phyloP scores from a whole-genome alignment of 2,113 vertebrate species.

The Clarias magur region DNA sequence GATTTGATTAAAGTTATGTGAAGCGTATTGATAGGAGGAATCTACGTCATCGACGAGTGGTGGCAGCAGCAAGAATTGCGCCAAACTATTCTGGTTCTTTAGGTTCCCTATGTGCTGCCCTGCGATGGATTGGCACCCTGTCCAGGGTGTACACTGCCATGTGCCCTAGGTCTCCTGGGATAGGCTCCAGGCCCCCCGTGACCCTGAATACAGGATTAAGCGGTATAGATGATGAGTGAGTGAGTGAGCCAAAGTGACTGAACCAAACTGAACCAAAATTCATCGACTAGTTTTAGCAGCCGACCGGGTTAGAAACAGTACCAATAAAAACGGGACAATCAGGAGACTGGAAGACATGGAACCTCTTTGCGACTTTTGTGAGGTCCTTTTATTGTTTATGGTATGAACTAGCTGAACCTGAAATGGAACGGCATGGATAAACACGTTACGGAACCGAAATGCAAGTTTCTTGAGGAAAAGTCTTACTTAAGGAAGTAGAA shows the following conservation, averaged over 20 bases:
- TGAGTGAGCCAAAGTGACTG: too few species aligned
- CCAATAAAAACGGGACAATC: neutral
- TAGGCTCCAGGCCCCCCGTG: too few species aligned
- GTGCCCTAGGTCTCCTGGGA: too few species aligned
- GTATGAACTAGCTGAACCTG: neutral
- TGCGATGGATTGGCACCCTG: too few species aligned
- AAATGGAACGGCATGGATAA: neutral
- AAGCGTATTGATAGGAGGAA: neutral
- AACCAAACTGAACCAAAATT: too few species aligned
- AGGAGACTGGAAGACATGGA: neutral
- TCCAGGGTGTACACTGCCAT: too few species aligned
- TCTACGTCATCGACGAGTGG: neutral
- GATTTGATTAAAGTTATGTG: neutral
- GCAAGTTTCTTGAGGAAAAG: neutral
- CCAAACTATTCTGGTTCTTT: neutral
- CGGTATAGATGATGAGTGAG: too few species aligned
- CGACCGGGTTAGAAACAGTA: neutral
- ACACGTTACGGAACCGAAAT: neutral
- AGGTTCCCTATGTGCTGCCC: neutral
- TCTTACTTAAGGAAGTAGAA: neutral
- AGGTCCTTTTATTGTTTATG: neutral
- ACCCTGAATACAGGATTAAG: too few species aligned
- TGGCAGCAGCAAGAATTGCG: neutral
- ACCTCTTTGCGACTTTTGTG: neutral
- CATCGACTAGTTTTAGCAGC: too few species aligned